These are phyloP conservation scores for Nebria ingens DNA, from an alignment of 1,140 invertebrate species.

Conservation along the genomic window DNA sequence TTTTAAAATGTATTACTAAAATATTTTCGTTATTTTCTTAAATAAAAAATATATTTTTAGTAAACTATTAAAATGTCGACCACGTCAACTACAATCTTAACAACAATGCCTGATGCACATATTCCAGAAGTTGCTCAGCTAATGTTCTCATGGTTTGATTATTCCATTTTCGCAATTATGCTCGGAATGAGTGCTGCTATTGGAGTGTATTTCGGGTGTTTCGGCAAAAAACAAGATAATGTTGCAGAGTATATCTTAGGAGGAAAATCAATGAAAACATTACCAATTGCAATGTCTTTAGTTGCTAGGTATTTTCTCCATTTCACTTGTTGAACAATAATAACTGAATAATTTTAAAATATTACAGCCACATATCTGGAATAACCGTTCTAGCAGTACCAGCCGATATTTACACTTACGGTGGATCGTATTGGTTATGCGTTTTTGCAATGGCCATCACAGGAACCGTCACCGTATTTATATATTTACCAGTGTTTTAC, in stretches of 20 bases:
- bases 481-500: slow-evolving; percentile 58
- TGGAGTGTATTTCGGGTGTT: slow-evolving; percentile 67
- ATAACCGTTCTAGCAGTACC: slow-evolving; percentile 68
- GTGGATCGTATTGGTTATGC: slow-evolving; percentile 54
- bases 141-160: slow-evolving; percentile 40
- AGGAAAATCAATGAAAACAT: slow-evolving; percentile 32
- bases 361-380: slow-evolving; percentile 66
- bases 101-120: no score
- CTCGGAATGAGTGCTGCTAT: slow-evolving; percentile 54
- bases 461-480: slow-evolving; percentile 45
- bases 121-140: slow-evolving; percentile 11
- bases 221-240: slow-evolving; percentile 57
- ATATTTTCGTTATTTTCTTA: no score
- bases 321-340: neutral
- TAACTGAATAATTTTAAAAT: neutral
- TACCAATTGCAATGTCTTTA: slow-evolving; percentile 18
- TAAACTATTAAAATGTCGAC: no score
- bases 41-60: no score
- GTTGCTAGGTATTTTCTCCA: slow-evolving; percentile 16
- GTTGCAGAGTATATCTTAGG: slow-evolving; percentile 67
- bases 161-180: slow-evolving; percentile 51
- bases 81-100: no score
- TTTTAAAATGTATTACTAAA: no score
- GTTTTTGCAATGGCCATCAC: slow-evolving; percentile 50
- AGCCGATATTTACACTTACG: slow-evolving; percentile 65